Conservation (phyloP, 2,888 invertebrate genomes). For the Notodonta ziczac region DNA sequence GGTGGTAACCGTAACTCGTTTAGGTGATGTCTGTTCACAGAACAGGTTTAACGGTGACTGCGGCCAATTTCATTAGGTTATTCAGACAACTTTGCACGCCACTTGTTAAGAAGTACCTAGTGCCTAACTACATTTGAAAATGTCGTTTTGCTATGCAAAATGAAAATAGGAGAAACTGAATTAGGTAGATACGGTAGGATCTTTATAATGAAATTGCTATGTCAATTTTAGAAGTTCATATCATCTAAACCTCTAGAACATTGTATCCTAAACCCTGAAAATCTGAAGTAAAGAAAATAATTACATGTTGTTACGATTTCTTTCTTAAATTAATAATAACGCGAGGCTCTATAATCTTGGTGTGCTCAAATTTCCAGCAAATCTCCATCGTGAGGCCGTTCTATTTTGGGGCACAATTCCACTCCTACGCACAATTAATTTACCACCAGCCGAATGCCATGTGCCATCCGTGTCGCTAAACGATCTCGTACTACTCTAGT, state of each 20-base stretch:
- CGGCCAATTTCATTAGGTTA: constrained; percentile 75
- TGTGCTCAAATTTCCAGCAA: too few species aligned
- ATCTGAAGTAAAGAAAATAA: too few species aligned
- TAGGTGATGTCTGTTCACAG: constrained; percentile 70
- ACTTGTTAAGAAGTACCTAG: constrained; percentile 60
- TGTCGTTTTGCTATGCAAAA: neutral
- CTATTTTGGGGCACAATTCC: constrained; percentile 1
- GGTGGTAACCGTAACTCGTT: constrained; percentile 66
- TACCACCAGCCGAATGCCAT: neutral
- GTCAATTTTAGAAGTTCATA: too few species aligned
- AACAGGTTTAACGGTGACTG: constrained; percentile 74
- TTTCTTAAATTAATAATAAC: too few species aligned
- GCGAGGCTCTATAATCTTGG: too few species aligned
- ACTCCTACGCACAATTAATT: neutral
- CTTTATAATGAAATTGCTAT: too few species aligned
- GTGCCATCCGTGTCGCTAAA: neutral
- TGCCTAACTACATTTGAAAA: constrained; percentile 49
- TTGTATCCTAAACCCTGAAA: too few species aligned
- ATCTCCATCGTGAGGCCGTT: neutral
- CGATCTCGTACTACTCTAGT: too few species aligned
- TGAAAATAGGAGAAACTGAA: too few species aligned
- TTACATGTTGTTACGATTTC: too few species aligned
- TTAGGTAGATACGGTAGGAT: too few species aligned
- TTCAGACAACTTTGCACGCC: constrained; percentile 72
- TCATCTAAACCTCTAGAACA: too few species aligned